A percentile compares a stretch with the other conserved stretches of the same genome.
Conservation (phyloP, 2,113 vertebrate species). For the Mellivora capensis region DNA sequence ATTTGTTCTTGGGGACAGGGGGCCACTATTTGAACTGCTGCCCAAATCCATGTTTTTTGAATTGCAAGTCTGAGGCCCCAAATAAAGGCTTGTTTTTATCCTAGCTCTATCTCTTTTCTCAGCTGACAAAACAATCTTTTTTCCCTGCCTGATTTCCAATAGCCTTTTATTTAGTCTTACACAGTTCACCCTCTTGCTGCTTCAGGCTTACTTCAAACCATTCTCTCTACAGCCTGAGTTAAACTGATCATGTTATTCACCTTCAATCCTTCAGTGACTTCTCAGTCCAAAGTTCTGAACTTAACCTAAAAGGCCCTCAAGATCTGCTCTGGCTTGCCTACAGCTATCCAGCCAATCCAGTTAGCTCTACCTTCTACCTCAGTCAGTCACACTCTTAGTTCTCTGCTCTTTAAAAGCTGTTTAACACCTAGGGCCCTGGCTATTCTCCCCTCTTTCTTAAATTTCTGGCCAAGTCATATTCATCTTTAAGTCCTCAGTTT, state of each 20-base stretch:
- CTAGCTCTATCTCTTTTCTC: background rate
- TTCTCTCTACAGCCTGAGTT: background rate
- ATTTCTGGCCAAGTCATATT: background rate
- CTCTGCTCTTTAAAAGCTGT: background rate
- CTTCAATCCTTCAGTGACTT: background rate
- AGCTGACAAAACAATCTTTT: background rate
- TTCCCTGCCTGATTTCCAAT: background rate
- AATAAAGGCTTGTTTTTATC: background rate
- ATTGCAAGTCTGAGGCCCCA: background rate
- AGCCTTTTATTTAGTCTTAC: background rate
- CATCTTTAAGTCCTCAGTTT: background rate
- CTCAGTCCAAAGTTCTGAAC: background rate
- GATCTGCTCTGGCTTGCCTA: background rate
- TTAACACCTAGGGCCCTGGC: background rate
- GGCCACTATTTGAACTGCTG: background rate
- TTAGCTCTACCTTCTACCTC: background rate
- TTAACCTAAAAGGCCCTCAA: background rate
- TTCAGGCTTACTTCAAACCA: background rate
- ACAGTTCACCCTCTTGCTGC: background rate
- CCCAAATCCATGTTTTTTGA: background rate
- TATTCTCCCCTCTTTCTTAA: background rate
- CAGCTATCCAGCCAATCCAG: background rate
- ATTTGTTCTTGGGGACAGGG: background rate
- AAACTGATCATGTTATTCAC: background rate
- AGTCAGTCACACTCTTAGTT: background rate